A percentile compares a stretch with the other conserved stretches of the same genome.
Conservation (phyloP, 2,113 vertebrate genomes). For the Aleadryas rufinucha region DNA sequence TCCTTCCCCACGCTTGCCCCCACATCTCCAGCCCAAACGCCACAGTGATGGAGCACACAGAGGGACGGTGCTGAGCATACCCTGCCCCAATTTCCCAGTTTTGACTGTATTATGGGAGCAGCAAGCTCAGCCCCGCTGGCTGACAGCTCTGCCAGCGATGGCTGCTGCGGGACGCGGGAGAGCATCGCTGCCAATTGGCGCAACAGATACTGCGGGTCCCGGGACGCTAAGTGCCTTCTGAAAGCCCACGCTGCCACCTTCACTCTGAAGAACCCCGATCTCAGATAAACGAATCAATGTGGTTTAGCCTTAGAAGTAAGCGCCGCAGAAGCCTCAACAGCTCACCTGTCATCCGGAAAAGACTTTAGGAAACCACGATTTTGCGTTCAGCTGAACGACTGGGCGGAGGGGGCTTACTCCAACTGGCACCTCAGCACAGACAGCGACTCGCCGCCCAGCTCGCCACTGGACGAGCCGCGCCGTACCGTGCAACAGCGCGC, state of each 20-base stretch:
- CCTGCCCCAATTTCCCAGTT: accelerated
- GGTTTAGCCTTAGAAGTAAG: background rate
- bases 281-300: accelerated
- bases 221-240: accelerated
- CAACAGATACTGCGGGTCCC: background rate
- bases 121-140: background rate
- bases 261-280: accelerated
- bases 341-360: background rate
- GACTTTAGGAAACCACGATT: accelerated
- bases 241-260: background rate
- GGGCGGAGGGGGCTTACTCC: background rate
- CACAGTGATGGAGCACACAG: accelerated
- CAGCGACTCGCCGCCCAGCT: background rate
- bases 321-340: background rate
- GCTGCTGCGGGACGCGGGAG: background rate
- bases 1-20: background rate
- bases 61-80: background rate
- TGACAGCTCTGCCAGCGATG: background rate
- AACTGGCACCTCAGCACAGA: accelerated
- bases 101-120: accelerated
- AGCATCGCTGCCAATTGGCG: background rate
- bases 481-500: accelerated
- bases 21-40: accelerated
- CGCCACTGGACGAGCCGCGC: background rate
- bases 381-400: accelerated